phyloP scores from a whole-genome alignment of 2,113 vertebrate species.

The Gila orcuttii region DNA sequence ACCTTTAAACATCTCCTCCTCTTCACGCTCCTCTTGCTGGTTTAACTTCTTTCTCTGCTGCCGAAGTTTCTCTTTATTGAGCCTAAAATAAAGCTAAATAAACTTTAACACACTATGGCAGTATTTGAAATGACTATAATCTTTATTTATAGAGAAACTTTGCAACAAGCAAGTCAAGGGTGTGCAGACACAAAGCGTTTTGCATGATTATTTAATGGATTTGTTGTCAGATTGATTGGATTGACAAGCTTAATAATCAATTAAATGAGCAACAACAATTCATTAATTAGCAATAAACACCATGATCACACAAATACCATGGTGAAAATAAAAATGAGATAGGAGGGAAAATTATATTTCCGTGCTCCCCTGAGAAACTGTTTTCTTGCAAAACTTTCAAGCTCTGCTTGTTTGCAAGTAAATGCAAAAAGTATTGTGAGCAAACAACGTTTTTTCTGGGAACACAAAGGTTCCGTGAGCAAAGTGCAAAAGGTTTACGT shows the following conservation, averaged over 20 bases:
- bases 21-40: slow-evolving; percentile 71
- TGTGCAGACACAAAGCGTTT: background rate
- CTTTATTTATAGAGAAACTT: background rate
- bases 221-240: background rate
- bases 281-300: background rate
- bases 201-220: background rate
- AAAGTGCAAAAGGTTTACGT: background rate
- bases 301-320: background rate
- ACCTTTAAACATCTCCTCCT: slow-evolving; percentile 86
- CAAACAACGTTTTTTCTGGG: no score
- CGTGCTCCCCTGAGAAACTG: no score
- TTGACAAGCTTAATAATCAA: background rate
- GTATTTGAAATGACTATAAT: background rate
- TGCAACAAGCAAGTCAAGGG: background rate
- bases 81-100: slow-evolving; percentile 68
- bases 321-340: no score
- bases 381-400: no score
- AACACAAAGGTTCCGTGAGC: background rate
- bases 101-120: background rate
- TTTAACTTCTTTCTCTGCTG: slow-evolving; percentile 79
- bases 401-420: no score
- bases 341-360: no score
- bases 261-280: background rate
- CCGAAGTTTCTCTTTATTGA: slow-evolving; percentile 74
- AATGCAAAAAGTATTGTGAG: no score